These are phyloP conservation scores for Magallana ariakensis DNA, from an alignment of 1,140 invertebrate species.

Conservation along the genomic window DNA sequence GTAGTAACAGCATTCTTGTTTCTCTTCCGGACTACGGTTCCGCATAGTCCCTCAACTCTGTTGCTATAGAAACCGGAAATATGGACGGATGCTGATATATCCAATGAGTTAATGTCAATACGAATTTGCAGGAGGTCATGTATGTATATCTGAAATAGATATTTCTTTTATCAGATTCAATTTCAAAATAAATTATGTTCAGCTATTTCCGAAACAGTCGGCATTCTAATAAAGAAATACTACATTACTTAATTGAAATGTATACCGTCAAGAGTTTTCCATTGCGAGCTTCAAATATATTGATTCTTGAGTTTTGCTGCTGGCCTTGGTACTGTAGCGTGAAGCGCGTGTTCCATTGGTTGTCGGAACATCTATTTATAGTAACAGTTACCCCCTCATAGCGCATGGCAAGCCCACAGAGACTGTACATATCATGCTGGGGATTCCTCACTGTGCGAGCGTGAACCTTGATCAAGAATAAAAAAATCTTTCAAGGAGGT, in stretches of 20 bases:
- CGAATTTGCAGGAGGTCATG: constrained; percentile 33
- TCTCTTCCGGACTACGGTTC: neutral
- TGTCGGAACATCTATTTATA: neutral
- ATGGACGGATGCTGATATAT: constrained; percentile 44
- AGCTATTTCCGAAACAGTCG: neutral
- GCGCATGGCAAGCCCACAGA: constrained; percentile 28
- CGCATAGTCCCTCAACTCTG: constrained; percentile 44
- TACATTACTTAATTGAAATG: neutral
- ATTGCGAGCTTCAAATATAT: constrained; percentile 18
- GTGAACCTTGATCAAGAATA: neutral
- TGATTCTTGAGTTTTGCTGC: constrained; percentile 14
- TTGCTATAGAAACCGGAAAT: constrained; percentile 45
- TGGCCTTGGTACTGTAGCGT: constrained; percentile 4
- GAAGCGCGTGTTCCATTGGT: neutral
- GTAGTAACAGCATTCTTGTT: constrained; percentile 4
- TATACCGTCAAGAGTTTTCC: constrained; percentile 39
- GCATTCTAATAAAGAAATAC: neutral
- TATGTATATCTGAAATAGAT: constrained; percentile 31
- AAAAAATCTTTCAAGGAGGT: too few species aligned
- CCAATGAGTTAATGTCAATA: constrained; percentile 43
- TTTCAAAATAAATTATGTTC: neutral
- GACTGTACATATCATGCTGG: neutral
- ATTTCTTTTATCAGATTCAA: neutral
- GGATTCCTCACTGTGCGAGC: neutral
- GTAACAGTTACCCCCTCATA: neutral